phyloP scores from a whole-genome alignment of 1,140 invertebrate species.

The Leptinotarsa lineolata region DNA sequence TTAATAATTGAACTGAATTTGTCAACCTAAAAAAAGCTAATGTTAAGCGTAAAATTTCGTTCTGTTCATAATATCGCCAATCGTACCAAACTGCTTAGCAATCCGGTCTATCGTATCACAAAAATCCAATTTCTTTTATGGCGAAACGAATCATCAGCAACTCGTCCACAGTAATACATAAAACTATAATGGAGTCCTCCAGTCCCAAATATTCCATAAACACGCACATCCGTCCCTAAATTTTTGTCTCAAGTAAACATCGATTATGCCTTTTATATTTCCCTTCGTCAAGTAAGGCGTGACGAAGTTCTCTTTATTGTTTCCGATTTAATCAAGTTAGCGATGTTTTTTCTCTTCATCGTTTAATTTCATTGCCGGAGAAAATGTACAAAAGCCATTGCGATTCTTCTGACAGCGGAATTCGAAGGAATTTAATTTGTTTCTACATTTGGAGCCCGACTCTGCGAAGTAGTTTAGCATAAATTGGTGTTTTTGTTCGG shows the following conservation, averaged over 20 bases:
- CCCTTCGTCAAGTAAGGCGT: slow-evolving; percentile 33
- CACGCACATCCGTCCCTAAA: slow-evolving; percentile 29
- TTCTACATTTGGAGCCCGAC: slow-evolving; percentile 15
- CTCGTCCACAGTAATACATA: slow-evolving; percentile 14
- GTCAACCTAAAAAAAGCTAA: too few species aligned
- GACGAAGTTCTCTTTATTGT: slow-evolving; percentile 43
- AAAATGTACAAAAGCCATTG: slow-evolving; percentile 36
- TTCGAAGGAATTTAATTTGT: slow-evolving; percentile 26
- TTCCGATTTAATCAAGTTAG: slow-evolving; percentile 44
- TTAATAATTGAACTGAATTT: too few species aligned
- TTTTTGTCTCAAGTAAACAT: slow-evolving; percentile 35
- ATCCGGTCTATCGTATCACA: background rate
- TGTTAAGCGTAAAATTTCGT: too few species aligned
- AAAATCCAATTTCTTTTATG: slow-evolving; percentile 28
- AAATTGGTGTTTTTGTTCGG: slow-evolving; percentile 17
- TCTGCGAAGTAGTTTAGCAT: slow-evolving; percentile 23
- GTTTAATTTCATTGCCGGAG: slow-evolving; percentile 40
- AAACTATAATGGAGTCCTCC: slow-evolving; percentile 34
- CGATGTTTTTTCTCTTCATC: slow-evolving; percentile 40
- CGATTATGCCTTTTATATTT: slow-evolving; percentile 34
- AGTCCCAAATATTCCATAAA: slow-evolving; percentile 34
- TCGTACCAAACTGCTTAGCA: background rate
- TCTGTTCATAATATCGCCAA: too few species aligned
- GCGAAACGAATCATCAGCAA: slow-evolving; percentile 8
- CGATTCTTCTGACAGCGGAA: slow-evolving; percentile 29